Base-by-base conservation (phyloP, 2,888 invertebrate species). In the Acanthosoma haemorrhoidale region DNA sequence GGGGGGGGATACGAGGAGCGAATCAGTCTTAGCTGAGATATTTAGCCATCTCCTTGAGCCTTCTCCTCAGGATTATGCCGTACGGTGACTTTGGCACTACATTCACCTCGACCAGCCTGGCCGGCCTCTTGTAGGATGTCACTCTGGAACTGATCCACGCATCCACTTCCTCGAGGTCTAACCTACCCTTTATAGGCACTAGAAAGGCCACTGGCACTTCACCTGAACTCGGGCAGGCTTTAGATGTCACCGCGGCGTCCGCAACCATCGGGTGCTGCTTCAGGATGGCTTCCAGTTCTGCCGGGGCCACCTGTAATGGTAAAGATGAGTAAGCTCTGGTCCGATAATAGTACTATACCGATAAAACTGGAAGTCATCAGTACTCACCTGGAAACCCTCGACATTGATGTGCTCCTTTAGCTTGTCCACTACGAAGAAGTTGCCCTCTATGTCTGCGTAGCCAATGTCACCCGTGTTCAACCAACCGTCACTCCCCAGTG, bases 201-300 rank as follows among this genome's bases (percentile, higher is more conserved):
- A 91, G 83, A 77, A 87, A 91, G 0, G 90, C 91, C 76, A 83
- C 83, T 0, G 91, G 91, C 0, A 90, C 9, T 3, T 92, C 91
- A 0, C 91, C 91, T 0, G 87, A 86, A 18, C 85, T 78, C 0
- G 85, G 81, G 77, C 90, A 86, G 0, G 88, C 86, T 16, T 89
- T 82, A 1, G 91, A 92, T 9, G 92, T 87, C 0, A 92, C 91
- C 21, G 90, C 94, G 18, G 85, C 89, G 77, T 94, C 93, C 67
- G 84, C 83, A 63, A 94, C 85, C 67, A 84, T 84, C 0, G 85
- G 82, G 81, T 91, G 86, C 36, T 86, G 86, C 67, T 68, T 70
- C 34, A 70, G 58, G 5, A 72, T 5, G 8, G 61, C 61, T 61
- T 72, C 70, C 36, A 72, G 58, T 57, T 72, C 71, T 6, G 71